Conservation (phyloP, 2,797 vertebrate species). For the Melanogrammus aeglefinus region DNA sequence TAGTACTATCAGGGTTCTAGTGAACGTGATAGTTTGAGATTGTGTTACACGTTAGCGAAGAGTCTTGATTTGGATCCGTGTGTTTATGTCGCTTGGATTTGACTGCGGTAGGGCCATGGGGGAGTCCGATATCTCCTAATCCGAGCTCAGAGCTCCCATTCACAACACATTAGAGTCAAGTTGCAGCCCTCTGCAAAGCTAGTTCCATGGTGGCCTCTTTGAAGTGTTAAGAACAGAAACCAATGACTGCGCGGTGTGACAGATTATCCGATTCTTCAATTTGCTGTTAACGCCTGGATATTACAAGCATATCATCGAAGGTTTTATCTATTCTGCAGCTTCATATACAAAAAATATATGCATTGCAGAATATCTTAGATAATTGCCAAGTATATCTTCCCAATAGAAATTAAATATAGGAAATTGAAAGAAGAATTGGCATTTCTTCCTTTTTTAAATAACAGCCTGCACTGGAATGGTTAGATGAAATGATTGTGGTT, state of each 20-base stretch:
- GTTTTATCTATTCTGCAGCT: not conserved
- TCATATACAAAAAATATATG: not conserved
- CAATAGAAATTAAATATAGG: not conserved
- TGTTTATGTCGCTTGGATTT: constrained; percentile 36
- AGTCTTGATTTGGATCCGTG: constrained; percentile 31
- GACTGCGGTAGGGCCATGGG: constrained; percentile 48
- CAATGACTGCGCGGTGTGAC: constrained; percentile 32
- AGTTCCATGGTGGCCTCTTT: constrained; percentile 60
- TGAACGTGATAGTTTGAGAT: constrained; percentile 61
- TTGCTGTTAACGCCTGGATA: not conserved
- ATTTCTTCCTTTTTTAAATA: not conserved
- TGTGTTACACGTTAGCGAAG: constrained; percentile 58
- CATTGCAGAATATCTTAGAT: not conserved
- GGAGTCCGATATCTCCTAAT: constrained; percentile 66
- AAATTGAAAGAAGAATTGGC: not conserved
- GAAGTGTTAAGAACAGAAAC: constrained; percentile 21
- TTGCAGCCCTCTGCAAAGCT: constrained; percentile 58
- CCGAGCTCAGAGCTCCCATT: constrained; percentile 66
- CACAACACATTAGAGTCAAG: constrained; percentile 70
- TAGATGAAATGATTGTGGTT: not conserved
- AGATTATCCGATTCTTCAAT: constrained; percentile 9
- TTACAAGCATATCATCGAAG: not conserved
- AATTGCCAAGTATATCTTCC: not conserved
- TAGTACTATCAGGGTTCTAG: constrained; percentile 27
- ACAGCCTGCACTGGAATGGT: not conserved